A percentile compares a stretch with the other conserved stretches of the same genome.
These are phyloP conservation scores for Argyresthia albistria DNA, from an alignment of 2,888 invertebrate genomes.

Conservation along the genomic window DNA sequence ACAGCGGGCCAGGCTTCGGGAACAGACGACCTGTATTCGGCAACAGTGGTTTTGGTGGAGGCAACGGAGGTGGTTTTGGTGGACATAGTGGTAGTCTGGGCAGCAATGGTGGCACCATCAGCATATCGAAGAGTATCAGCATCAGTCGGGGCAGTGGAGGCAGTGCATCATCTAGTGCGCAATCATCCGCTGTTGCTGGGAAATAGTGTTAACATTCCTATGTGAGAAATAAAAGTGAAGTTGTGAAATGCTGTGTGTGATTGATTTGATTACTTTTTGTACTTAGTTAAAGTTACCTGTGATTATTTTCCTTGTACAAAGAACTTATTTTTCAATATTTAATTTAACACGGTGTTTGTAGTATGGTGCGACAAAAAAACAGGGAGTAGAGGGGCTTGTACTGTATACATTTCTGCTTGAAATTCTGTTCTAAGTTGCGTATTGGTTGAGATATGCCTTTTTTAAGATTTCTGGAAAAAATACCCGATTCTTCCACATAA, in stretches of 20 bases:
- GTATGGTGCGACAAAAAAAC: no score
- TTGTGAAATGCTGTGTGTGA: neutral
- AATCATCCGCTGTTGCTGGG: neutral
- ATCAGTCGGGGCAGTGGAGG: slow-evolving; percentile 22
- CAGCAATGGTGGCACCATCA: slow-evolving; percentile 17
- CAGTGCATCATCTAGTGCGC: slow-evolving; percentile 5
- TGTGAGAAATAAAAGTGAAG: neutral
- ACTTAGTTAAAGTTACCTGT: neutral
- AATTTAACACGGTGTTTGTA: no score
- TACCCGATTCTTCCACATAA: no score
- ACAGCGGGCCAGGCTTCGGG: slow-evolving; percentile 9
- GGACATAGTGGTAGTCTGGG: slow-evolving; percentile 4
- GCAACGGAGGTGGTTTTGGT: slow-evolving; percentile 8
- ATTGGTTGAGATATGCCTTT: no score
- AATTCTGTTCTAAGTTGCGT: no score
- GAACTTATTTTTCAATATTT: no score
- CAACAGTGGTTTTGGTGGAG: slow-evolving; percentile 8
- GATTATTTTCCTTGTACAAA: no score
- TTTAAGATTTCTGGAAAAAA: no score
- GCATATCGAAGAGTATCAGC: slow-evolving; percentile 33
- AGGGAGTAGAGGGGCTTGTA: no score
- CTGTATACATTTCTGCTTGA: no score
- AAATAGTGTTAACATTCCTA: neutral
- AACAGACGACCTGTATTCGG: slow-evolving; percentile 6
- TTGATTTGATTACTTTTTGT: neutral